phyloP scores from a whole-genome alignment of 2,113 vertebrate genomes.

The Vombatus ursinus region DNA sequence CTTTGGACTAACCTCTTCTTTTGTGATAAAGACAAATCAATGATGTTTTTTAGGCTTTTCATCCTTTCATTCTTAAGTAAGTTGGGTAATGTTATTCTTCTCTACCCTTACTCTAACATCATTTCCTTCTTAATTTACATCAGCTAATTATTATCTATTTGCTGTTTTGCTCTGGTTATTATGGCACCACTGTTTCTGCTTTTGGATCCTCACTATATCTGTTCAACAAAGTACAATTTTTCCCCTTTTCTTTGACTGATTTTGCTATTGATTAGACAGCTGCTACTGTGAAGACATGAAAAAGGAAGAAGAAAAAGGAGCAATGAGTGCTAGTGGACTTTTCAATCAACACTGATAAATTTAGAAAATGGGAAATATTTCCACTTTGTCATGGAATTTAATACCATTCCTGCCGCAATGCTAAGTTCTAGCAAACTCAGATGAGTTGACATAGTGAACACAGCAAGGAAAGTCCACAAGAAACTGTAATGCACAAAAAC shows the following conservation, averaged over 20 bases:
- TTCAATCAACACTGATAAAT: conserved; percentile 43
- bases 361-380: conserved; percentile 59
- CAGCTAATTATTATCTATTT: conserved; percentile 9
- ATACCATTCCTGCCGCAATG: conserved; percentile 40
- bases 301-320: conserved; percentile 28
- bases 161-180: conserved; percentile 32
- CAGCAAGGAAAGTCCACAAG: conserved; percentile 55
- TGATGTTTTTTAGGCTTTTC: conserved; percentile 54
- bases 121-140: conserved; percentile 67
- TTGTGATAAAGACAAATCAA: conserved; percentile 70
- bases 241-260: conserved; percentile 33
- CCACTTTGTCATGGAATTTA: conserved; percentile 64
- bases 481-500: conserved; percentile 35
- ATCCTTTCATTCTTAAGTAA: conserved; percentile 58
- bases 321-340: conserved; percentile 34
- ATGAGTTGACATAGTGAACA: conserved; percentile 57
- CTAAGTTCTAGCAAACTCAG: conserved; percentile 43
- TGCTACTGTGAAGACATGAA: conserved; percentile 38
- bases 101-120: conserved; percentile 54
- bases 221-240: conserved; percentile 39
- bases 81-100: conserved; percentile 58
- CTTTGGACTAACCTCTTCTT: conserved; percentile 71
- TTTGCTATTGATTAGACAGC: conserved; percentile 25
- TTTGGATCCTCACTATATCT: conserved; percentile 3
- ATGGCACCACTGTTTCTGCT: not conserved